These are phyloP conservation scores for Acrobasis repandana DNA, from an alignment of 2,888 invertebrate species.

Conservation along the genomic window DNA sequence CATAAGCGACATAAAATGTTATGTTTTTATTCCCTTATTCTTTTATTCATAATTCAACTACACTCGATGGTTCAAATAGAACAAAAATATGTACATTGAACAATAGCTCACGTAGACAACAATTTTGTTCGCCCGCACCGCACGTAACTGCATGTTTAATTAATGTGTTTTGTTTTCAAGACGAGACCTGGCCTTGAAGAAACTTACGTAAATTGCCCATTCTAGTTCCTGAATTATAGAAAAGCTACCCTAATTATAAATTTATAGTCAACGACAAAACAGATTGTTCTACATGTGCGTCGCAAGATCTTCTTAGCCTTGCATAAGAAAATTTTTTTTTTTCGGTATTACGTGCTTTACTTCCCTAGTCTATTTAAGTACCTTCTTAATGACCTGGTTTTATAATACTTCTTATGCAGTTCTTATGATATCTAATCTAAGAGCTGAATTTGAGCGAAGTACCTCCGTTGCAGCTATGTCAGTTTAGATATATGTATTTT, in stretches of 20 bases:
- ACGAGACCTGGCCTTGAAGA: neutral
- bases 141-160: neutral
- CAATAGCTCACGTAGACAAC: too few relatives aligned
- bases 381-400: neutral
- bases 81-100: too few relatives aligned
- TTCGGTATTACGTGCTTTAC: neutral
- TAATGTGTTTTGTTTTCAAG: neutral
- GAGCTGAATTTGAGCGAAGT: neutral
- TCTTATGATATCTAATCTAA: too few relatives aligned
- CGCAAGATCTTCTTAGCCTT: too few relatives aligned
- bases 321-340: neutral
- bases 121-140: neutral
- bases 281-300: too few relatives aligned
- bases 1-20: too few relatives aligned
- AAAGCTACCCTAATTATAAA: neutral
- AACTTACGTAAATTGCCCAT: neutral
- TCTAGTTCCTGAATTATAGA: neutral
- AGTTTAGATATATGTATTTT: slow-evolving; percentile 58
- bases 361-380: neutral
- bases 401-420: neutral
- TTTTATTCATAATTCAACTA: too few relatives aligned
- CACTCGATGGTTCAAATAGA: too few relatives aligned
- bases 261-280: too few relatives aligned
- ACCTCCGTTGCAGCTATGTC: slow-evolving; percentile 50
- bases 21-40: too few relatives aligned